Evolutionary conservation across 30 jellyfish, hydroid and myxozoan species (phyloP), one percentile per base, ranked within the genome.

Genomic region (Cassiopea xamachana): DNA sequence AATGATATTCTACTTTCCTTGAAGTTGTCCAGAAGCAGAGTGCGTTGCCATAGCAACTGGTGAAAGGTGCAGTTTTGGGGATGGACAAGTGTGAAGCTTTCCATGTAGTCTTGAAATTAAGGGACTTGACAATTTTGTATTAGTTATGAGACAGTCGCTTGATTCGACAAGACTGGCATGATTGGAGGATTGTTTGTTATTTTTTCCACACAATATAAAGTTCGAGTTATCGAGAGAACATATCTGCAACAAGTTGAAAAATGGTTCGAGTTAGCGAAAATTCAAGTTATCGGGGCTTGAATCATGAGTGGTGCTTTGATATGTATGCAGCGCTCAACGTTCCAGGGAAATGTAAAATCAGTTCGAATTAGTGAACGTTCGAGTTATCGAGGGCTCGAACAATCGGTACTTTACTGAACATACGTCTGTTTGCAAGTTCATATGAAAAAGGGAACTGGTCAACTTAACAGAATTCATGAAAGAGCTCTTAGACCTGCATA

Each of bases 41-140:
- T 75, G 84, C 84, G 49, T 75, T 48, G 61, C 49, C 84, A 75
- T 8, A 75, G 84, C 19, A 75, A 75, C 84, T 75, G 84, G 55
- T 75, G 19, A 75, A 75, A 75, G 84, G 77, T 46, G 61, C 74
- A 75, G n/a, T 75, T 13, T 44, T 75, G 84, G 77, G 55, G 73
- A 75, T 19, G 84, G 61, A 19, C 58, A 75, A 75, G 9, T 10
- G 19, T 75, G 13, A 46, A 46, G 39, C 9, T 75, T 75, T 75
- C 73, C 84, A 8, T 75, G 84, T 47, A 75, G 73, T 48, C 68
- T 75, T 27, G 61, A 46, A 6, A 75, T 75, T 44, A 75, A 4
- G 61, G 84, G 8, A 75, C 84, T 75, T n/a, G 12, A 75, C 61
- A 75, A n/a, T 75, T 4, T 75, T 75, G 64, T 55, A 55, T 75